These are phyloP conservation scores for Alectoris magna DNA, from an alignment of 2,797 vertebrate genomes.

Conservation along the genomic window DNA sequence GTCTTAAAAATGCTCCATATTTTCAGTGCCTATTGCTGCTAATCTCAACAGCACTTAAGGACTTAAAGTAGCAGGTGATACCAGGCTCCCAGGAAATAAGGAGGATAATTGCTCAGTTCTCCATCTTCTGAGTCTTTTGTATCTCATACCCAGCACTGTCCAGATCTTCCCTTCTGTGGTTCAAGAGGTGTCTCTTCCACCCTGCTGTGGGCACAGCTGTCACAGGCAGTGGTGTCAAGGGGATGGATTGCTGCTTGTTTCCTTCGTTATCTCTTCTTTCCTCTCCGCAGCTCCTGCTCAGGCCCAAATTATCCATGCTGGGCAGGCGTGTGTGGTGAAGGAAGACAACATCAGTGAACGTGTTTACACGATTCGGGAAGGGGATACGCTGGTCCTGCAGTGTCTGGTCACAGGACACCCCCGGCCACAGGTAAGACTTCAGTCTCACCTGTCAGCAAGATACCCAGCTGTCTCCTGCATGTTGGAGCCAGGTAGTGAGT, in stretches of 20 bases:
- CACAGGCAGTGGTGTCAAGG: background rate
- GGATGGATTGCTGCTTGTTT: background rate
- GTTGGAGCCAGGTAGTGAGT: background rate
- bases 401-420: conserved; percentile 97
- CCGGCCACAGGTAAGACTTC: conserved; percentile 89
- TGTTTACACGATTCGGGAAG: conserved; percentile 97
- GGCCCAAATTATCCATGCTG: conserved; percentile 96
- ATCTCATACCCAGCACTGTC: background rate
- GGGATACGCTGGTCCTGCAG: conserved; percentile 92
- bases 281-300: conserved; percentile 90
- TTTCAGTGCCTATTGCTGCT: background rate
- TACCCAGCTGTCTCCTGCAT: background rate
- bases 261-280: background rate
- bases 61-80: background rate
- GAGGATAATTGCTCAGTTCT: background rate
- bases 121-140: accelerated
- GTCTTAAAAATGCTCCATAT: background rate
- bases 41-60: background rate
- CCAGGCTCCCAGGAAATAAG: background rate
- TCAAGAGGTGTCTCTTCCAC: background rate
- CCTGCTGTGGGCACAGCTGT: background rate
- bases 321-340: conserved; percentile 96
- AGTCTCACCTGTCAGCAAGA: background rate
- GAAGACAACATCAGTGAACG: conserved; percentile 98
- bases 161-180: background rate